Conservation (phyloP, 2,113 vertebrate genomes). For the Limnothrissa miodon region DNA sequence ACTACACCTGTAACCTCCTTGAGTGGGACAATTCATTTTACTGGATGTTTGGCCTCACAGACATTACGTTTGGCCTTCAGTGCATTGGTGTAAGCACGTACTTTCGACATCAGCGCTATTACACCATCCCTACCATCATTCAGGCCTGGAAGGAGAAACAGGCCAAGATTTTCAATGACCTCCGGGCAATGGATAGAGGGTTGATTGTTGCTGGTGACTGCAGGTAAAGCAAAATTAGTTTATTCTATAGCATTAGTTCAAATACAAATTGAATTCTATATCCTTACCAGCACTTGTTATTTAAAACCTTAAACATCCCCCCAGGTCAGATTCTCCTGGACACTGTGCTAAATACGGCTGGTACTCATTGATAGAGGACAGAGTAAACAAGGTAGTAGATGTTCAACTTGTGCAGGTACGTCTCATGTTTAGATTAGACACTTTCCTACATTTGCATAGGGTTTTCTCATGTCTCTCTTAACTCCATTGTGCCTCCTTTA, state of each 20-base stretch:
- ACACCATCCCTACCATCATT: slow-evolving; percentile 27
- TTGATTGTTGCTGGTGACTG: slow-evolving; percentile 10
- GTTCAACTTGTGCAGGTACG: slow-evolving; percentile 28
- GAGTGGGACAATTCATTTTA: background rate
- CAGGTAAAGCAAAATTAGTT: slow-evolving; percentile 20
- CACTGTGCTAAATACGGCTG: background rate
- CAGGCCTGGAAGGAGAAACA: slow-evolving; percentile 25
- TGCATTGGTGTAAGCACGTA: slow-evolving; percentile 20
- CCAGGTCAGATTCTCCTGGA: slow-evolving; percentile 11
- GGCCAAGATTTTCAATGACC: background rate
- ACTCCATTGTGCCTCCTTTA: background rate
- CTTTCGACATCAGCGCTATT: slow-evolving; percentile 23
- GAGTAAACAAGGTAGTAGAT: slow-evolving; percentile 26
- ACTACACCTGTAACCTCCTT: slow-evolving; percentile 28
- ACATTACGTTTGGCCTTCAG: background rate
- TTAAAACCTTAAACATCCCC: slow-evolving; percentile 2
- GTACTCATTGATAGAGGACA: slow-evolving; percentile 11
- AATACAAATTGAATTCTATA: background rate
- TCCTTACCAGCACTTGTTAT: background rate
- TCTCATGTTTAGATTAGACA: slow-evolving; percentile 20
- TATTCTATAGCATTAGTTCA: background rate
- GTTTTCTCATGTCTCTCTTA: too few species aligned
- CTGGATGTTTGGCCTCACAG: background rate
- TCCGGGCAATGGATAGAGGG: slow-evolving; percentile 13
- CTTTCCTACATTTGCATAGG: too few species aligned